Evolutionary conservation across 2,888 invertebrate genomes (phyloP).

Genomic region (Artemia sinica): DNA sequence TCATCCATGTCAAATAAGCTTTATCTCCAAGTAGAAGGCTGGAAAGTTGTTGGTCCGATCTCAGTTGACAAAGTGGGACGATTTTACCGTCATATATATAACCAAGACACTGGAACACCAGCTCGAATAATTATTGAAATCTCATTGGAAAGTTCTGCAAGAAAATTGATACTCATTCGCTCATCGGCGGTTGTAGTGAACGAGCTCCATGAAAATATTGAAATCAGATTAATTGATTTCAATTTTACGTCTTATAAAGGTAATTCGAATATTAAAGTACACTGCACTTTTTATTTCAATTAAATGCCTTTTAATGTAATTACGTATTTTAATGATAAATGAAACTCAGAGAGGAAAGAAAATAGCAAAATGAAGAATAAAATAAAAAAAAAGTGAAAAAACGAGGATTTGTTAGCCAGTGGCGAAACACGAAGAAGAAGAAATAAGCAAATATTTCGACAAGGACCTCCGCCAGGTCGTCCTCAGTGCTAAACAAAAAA

Average conservation of each 20-base stretch:
- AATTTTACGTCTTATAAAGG: constrained; percentile 24
- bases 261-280: not conserved
- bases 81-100: constrained; percentile 51
- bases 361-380: too few species aligned
- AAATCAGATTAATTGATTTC: constrained; percentile 37
- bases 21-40: constrained; percentile 70
- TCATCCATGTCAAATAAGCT: constrained; percentile 50
- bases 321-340: too few species aligned
- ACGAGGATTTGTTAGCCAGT: too few species aligned
- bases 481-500: too few species aligned
- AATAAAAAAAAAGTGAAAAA: too few species aligned
- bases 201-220: constrained; percentile 49
- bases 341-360: too few species aligned
- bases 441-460: too few species aligned
- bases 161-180: constrained; percentile 76
- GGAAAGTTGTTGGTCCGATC: constrained; percentile 68
- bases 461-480: too few species aligned
- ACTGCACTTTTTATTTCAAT: not conserved
- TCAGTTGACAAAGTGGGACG: constrained; percentile 89
- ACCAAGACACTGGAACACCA: constrained; percentile 31
- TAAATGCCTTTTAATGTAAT: too few species aligned
- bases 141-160: constrained; percentile 75
- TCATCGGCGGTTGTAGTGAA: constrained; percentile 71
- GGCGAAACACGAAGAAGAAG: too few species aligned
- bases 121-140: constrained; percentile 63